A percentile compares a stretch with the other conserved stretches of the same genome.
Evolutionary conservation across 2,113 vertebrate species (phyloP).

Genomic region (Tetraodon nigroviridis): DNA sequence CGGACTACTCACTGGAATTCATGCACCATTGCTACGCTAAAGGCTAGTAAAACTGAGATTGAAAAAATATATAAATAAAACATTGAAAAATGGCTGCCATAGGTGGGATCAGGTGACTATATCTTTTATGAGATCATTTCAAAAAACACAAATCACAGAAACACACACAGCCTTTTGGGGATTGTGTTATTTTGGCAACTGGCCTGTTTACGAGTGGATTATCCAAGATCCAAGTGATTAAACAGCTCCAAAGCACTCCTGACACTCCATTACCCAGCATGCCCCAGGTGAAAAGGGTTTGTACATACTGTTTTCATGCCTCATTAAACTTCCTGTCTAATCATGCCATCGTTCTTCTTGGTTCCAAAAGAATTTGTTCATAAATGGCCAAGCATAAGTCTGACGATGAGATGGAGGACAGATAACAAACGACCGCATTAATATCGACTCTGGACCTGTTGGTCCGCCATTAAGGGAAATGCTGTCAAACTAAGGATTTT

Average conservation of each 20-base stretch:
- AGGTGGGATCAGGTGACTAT: conserved; percentile 13
- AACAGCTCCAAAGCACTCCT: conserved; percentile 67
- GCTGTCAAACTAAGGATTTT: conserved; percentile 14
- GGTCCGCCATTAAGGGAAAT: conserved; percentile 8
- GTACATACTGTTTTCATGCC: conserved; percentile 77
- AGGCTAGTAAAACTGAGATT: conserved; percentile 39
- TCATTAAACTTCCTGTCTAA: conserved; percentile 76
- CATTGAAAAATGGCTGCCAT: conserved; percentile 13
- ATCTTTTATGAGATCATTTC: conserved; percentile 32
- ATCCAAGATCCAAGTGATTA: conserved; percentile 76
- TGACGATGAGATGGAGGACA: conserved; percentile 45
- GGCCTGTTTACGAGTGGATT: conserved; percentile 64
- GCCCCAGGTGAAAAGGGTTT: conserved; percentile 65
- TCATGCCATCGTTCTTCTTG: conserved; percentile 66
- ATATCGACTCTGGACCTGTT: conserved; percentile 20
- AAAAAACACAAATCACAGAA: conserved; percentile 41
- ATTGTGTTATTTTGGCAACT: conserved; percentile 34
- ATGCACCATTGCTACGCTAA: conserved; percentile 29
- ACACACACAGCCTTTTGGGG: conserved; percentile 16
- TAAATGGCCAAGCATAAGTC: conserved; percentile 54
- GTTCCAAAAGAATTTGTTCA: conserved; percentile 48
- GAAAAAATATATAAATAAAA: too few relatives aligned
- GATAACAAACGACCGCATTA: conserved; percentile 57
- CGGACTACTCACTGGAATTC: conserved; percentile 55
- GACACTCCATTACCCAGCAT: conserved; percentile 79